Evolutionary conservation across 1,140 invertebrate species (phyloP), one percentile per base, ranked within the genome.

Genomic region (Ostrea denselamellosa): DNA sequence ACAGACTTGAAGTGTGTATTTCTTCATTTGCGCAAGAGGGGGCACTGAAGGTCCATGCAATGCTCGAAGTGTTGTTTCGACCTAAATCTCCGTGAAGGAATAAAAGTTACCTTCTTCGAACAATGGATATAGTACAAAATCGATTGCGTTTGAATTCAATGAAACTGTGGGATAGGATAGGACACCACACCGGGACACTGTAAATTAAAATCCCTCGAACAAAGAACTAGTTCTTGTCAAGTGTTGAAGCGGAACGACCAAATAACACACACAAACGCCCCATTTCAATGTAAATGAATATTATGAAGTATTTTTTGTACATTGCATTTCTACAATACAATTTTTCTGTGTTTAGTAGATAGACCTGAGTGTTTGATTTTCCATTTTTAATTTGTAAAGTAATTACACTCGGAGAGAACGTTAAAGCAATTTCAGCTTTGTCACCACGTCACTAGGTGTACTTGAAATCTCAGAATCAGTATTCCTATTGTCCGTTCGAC

Each of bases 331-430:
- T 25, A 77, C 68, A 77, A 77, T 22, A 77, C 25, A 77, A 77
- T 77, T 77, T 77, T 34, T 28, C 68, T 77, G 68, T 77, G 58
- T 62, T 62, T 77, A 77, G 68, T 77, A 77, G 68, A 77, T 77
- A 77, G 68, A 77, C 25, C 25, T 25, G 12, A 77, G 68, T 77
- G 68, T 77, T 77, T 77, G 68, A 77, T 77, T 77, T 77, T 77
- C 68, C 68, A 77, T 77, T 77, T 77, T 77, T 77, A 77, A 77
- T 77, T 77, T 77, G 68, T 77, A 25, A 77, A 77, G 68, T 77
- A 77, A 77, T 77, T 77, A 77, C 68, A 25, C 25, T 77, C 12
- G 68, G 7, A 25, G 22, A 34, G 68, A 34, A 77, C 68, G 68
- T 34, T 25, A 77, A 77, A 25, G 68, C 22, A 77, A 77, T 28